Evolutionary conservation across 2,797 vertebrate genomes (phyloP), one percentile per base, ranked within the genome.

Genomic region (Acanthis flammea): DNA sequence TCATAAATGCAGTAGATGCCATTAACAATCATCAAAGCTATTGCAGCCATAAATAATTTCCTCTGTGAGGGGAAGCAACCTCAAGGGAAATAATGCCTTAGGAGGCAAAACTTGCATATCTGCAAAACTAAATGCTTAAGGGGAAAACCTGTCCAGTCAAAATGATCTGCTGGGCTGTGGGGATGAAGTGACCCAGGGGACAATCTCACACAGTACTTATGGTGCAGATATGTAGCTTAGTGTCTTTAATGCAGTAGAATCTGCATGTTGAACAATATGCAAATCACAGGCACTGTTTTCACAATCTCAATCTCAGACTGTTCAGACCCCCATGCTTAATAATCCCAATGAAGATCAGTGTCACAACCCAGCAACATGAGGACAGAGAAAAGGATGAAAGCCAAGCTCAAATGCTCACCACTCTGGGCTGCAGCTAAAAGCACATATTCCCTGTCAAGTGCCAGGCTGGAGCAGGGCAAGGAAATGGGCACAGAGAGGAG

Each of bases 391-490:
- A 19, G 37, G 17, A 16, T 8, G 7, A 53, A 61, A 60, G 37
- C n/a, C 60, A 73, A 48, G 31, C 17, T 78, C 16, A 27, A 28
- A 27, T 6, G 35, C 3, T 33, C 81, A 31, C 4, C 42, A 7
- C 23, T 58, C 15, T 7, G 63, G 24, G n/a, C 3, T 42, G 14
- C 57, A 71, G 24, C 33, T 28, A 35, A 60, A 82, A 39, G 31
- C 47, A 31, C 23, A 2, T 0, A 14, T 14, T 1, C n/a, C 4
- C 28, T 22, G 12, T 3, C 54, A 13, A 45, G 63, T 5, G n/a
- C 35, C 54, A 63, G 21, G n/a, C 7, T 18, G 30, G 22, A n/a
- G 39, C 9, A 48, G 10, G 27, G 50, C 68, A 47, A 41, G 31
- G 30, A 75, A 37, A 75, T 0, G 1, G 25, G 19, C 30, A 41